Evolutionary conservation across 2,797 vertebrate genomes (phyloP).

Genomic region (Enteromius argenteus): DNA sequence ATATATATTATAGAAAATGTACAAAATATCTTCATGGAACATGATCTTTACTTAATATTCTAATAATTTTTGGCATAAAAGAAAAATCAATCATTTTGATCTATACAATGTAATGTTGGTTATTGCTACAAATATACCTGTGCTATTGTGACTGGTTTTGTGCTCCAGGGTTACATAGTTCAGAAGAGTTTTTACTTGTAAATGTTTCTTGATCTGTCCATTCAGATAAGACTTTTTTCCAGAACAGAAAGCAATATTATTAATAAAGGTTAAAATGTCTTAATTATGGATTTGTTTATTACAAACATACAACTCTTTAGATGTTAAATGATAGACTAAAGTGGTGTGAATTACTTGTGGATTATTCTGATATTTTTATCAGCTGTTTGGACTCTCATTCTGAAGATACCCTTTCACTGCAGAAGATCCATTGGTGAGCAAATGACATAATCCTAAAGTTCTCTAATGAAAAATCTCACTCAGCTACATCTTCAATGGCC

Average conservation of each 20-base stretch:
- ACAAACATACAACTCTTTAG: background rate
- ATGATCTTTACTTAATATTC: no score
- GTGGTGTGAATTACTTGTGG: background rate
- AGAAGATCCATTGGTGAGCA: background rate
- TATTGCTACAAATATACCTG: no score
- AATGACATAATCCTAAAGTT: background rate
- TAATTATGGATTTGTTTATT: background rate
- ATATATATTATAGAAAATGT: no score
- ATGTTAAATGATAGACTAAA: background rate
- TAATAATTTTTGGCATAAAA: no score
- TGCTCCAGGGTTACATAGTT: no score
- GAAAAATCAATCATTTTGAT: no score
- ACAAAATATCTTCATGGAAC: no score
- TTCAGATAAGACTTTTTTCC: background rate
- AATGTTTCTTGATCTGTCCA: background rate
- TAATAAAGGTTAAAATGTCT: background rate
- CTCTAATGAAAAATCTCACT: background rate
- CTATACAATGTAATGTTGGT: no score
- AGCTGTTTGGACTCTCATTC: background rate
- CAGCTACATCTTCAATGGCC: background rate
- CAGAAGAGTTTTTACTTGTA: background rate
- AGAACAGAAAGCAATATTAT: background rate
- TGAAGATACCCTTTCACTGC: background rate
- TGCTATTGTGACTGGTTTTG: no score
- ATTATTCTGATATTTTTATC: background rate